Evolutionary conservation across 1,140 invertebrate species (phyloP), one percentile per base, ranked within the genome.

Genomic region (Zaprionus africanus): DNA sequence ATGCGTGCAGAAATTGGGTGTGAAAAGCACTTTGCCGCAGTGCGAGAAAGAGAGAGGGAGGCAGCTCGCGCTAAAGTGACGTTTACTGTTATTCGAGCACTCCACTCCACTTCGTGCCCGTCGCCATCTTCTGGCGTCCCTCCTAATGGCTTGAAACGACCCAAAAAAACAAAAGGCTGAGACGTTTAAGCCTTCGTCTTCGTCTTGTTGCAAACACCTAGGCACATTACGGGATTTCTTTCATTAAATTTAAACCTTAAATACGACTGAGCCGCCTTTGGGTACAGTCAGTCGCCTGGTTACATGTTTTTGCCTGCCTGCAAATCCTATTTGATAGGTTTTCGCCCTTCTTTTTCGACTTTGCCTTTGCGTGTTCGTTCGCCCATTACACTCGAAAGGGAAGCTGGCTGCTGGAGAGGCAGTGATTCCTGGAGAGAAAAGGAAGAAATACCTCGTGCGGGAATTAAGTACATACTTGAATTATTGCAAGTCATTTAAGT

Each of bases 321-420:
- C 84, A 88, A 88, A 87, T 84, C 85, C 84, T 75, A 80, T 83
- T 84, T 84, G 85, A 84, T 78, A 72, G 78, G 84, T 71, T 82
- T 70, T 62, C 31, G 22, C 64, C 26, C 38, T 43, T 65, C 11
- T 43, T 49, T 57, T 2, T 64, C 77, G 51, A 26, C 13, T 43
- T 36, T 11, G 9, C 17, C 22, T 75, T 59, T 76, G 79, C 53
- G 69, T 74, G 64, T 22, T 58, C n/a, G n/a, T 49, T 43, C 58
- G 49, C 28, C 64, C 38, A 67, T 65, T 68, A 49, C 64, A 59
- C 46, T 56, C 24, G 61, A 70, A 53, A 17, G 63, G 9, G 17
- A 28, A 46, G 22, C 22, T 22, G 22, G n/a, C 41, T 46, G 41
- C 41, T 43, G n/a, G 15, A 17, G n/a, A n/a, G n/a, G n/a, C 41